A percentile compares a stretch with the other conserved stretches of the same genome.
Evolutionary conservation across 1,140 invertebrate genomes (phyloP).

Genomic region (Sminthurinus signatus): DNA sequence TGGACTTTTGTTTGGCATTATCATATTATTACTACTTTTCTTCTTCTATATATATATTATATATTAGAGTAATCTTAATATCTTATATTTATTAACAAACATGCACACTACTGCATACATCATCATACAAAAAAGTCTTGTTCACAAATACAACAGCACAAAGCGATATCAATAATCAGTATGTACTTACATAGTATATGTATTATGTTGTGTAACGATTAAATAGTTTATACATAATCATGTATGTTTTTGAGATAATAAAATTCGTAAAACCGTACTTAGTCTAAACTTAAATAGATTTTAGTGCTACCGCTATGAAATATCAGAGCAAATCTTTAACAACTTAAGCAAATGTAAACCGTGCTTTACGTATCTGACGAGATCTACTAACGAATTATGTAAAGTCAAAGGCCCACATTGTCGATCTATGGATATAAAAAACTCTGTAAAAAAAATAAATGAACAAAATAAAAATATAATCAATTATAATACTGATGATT

Average conservation of each 20-base stretch:
- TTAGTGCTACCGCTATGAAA: conserved; percentile 23
- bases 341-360: conserved; percentile 63
- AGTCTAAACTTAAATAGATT: neutral
- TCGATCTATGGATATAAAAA: conserved; percentile 69
- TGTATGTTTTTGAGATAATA: neutral
- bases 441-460: conserved; percentile 58
- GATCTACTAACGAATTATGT: conserved; percentile 64
- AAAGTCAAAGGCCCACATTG: conserved; percentile 65
- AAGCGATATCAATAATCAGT: neutral
- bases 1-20: neutral
- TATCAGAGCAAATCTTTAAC: conserved; percentile 44
- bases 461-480: conserved; percentile 17
- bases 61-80: neutral
- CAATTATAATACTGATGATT: neutral
- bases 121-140: too few species aligned
- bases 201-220: neutral
- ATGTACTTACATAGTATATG: neutral
- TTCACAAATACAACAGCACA: neutral
- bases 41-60: neutral
- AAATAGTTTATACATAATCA: neutral
- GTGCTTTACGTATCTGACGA: conserved; percentile 66
- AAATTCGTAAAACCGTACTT: neutral
- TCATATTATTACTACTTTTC: too few species aligned
- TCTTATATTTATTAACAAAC: conserved; percentile 1
- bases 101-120: neutral